A percentile compares a stretch with the other conserved stretches of the same genome.
Evolutionary conservation across 1,140 invertebrate genomes (phyloP).

Genomic region (Stratiolaelaps scimitus): DNA sequence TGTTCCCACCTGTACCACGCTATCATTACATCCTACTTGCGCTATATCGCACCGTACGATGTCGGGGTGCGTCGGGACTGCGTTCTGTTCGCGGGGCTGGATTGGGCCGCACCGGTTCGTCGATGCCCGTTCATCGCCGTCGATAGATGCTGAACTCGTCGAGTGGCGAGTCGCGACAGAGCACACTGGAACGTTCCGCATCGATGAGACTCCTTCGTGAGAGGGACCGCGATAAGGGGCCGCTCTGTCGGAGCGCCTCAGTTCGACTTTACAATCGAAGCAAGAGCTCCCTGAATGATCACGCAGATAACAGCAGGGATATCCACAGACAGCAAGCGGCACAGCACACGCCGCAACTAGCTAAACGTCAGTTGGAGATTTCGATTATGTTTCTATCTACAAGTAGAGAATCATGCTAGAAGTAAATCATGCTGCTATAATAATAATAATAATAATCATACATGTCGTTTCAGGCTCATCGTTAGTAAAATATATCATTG

Average conservation of each 20-base stretch:
- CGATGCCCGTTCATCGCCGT: background rate
- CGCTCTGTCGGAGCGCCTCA: conserved; percentile 7
- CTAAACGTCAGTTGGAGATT: conserved; percentile 10
- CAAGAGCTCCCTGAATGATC: conserved; percentile 25
- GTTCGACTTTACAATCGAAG: conserved; percentile 20
- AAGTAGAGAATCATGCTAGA: too few species aligned
- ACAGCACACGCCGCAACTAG: conserved; percentile 18
- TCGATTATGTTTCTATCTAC: too few species aligned
- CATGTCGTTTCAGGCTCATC: too few species aligned
- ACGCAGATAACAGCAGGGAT: background rate
- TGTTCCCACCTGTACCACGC: too few species aligned
- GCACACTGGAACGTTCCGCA: conserved; percentile 16
- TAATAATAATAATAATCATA: too few species aligned
- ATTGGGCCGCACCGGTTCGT: too few species aligned
- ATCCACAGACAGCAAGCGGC: background rate
- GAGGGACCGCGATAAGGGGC: conserved; percentile 21
- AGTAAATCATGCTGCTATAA: too few species aligned
- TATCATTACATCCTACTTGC: too few species aligned
- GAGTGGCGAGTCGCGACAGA: conserved; percentile 25
- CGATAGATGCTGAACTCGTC: conserved; percentile 22
- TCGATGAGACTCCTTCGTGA: conserved; percentile 26
- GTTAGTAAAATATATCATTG: too few species aligned
- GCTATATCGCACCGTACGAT: too few species aligned
- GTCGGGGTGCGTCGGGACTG: too few species aligned
- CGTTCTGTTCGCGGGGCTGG: too few species aligned